Base-by-base conservation (phyloP, 1,140 invertebrate genomes). In the Drosophila equinoxialis region DNA sequence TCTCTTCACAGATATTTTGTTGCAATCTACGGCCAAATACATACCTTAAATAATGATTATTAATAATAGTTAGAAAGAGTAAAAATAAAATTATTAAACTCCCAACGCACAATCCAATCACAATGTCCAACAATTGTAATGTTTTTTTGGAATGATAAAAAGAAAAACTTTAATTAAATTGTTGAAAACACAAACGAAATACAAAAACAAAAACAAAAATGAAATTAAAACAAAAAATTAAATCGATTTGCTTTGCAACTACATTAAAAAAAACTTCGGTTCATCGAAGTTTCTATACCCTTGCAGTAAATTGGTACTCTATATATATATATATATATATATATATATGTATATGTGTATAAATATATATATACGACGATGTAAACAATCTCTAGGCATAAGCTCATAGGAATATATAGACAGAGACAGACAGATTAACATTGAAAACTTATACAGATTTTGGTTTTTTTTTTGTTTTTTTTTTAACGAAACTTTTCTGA, bases 1-100 rank as follows among this genome's bases (percentile, higher is more conserved):
- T 91, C 85, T 91, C 77, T 91, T 91, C 90, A 91, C 90, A 91
- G 90, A 91, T 91, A 91, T 91, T 91, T 87, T 91, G 83, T 91
- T 91, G 90, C 90, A 91, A 91, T 91, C 90, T 91, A 91, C 90
- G 83, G 90, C 90, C 90, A 91, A 91, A 91, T 89, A 91, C 81
- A 87, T 91, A 87, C 90, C 90, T 82, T 90, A 90, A 84, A 84
- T 91, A 90, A 86, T 81, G 72, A 84, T 85, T 89, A 68, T 79
- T 79, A 74, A 74, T 77, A 59, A 59, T 77, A 69, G 81, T 57
- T 73, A 77, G 79, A 57, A 76, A 6, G 30, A 77, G 64, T 35
- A 62, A 71, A 68, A 69, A 74, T 48, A 39, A 75, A 58, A 30
- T 6, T 30, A 30, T 6, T 6, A 30, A 71, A 48, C 45, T 39